These are phyloP conservation scores for Hirtodrosophila confusa DNA, from an alignment of 2,888 invertebrate species.

Conservation along the genomic window DNA sequence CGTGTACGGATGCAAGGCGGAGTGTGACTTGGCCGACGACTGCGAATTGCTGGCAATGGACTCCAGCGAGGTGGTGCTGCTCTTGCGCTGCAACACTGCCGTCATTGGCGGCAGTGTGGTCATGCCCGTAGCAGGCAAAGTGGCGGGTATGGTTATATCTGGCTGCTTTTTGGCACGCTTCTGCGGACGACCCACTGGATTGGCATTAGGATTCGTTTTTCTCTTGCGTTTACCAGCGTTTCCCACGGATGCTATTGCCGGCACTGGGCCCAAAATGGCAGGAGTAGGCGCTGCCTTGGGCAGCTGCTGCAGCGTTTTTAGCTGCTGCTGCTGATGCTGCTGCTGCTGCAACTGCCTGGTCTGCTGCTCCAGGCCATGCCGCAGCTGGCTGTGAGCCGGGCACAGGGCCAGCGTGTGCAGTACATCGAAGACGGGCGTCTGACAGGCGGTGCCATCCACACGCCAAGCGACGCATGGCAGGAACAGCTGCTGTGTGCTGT, in stretches of 20 bases:
- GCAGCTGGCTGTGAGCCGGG: slow-evolving; percentile 92
- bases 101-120: slow-evolving; percentile 57
- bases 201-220: slow-evolving; percentile 64
- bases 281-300: slow-evolving; percentile 6
- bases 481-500: slow-evolving; percentile 92
- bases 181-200: slow-evolving; percentile 84
- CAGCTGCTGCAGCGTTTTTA: slow-evolving; percentile 10
- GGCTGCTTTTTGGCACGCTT: slow-evolving; percentile 85
- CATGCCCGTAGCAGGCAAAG: slow-evolving; percentile 22
- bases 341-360: slow-evolving; percentile 11
- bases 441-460: slow-evolving; percentile 91
- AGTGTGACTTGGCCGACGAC: slow-evolving; percentile 72
- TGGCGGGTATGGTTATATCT: slow-evolving; percentile 24
- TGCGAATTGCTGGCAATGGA: slow-evolving; percentile 83
- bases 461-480: slow-evolving; percentile 92
- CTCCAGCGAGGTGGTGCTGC: slow-evolving; percentile 82
- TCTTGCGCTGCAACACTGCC: slow-evolving; percentile 79
- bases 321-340: slow-evolving; percentile 16
- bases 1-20: slow-evolving; percentile 54
- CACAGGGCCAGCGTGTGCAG: slow-evolving; percentile 93
- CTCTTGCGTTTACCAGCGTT: slow-evolving; percentile 65
- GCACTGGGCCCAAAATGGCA: background rate
- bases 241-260: slow-evolving; percentile 12
- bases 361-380: slow-evolving; percentile 86
- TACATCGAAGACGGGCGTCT: slow-evolving; percentile 91